Evolutionary conservation across 2,888 invertebrate genomes (phyloP).

Genomic region (Drosophila putrida): DNA sequence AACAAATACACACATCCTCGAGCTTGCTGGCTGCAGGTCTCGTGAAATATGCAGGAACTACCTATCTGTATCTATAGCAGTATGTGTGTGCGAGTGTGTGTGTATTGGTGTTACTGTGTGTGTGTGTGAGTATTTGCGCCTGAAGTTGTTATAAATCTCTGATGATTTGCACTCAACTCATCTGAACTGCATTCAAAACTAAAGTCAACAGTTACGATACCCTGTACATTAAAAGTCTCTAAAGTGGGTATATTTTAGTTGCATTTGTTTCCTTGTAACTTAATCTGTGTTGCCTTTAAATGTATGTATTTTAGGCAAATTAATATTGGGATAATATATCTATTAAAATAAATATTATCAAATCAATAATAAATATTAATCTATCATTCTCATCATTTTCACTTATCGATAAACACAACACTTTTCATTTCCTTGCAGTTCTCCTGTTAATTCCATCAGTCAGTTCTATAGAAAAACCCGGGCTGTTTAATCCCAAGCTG

Average conservation of each 20-base stretch:
- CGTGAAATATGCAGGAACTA: constrained; percentile 60
- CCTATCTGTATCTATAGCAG: constrained; percentile 21
- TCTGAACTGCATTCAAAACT: constrained; percentile 47
- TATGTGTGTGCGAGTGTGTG: constrained; percentile 8
- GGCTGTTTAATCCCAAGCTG: neutral
- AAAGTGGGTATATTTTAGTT: neutral
- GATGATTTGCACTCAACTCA: constrained; percentile 60
- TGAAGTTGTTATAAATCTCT: constrained; percentile 69
- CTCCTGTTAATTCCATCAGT: neutral
- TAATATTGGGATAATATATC: no score
- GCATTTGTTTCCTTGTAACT: neutral
- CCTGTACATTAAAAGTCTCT: neutral
- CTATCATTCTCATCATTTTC: no score
- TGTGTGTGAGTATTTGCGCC: constrained; percentile 20
- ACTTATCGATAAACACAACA: no score
- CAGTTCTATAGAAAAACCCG: neutral
- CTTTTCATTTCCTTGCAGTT: no score
- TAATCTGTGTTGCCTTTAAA: neutral
- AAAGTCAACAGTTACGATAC: constrained; percentile 45
- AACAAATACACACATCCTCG: constrained; percentile 35
- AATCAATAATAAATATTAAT: no score
- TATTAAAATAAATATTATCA: neutral
- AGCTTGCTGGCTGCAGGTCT: constrained; percentile 42
- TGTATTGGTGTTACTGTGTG: constrained; percentile 10
- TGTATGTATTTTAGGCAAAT: no score